Base-by-base conservation (phyloP, 37 sponge, comb jelly and placozoan species). In the Cladorhizidae sp. region DNA sequence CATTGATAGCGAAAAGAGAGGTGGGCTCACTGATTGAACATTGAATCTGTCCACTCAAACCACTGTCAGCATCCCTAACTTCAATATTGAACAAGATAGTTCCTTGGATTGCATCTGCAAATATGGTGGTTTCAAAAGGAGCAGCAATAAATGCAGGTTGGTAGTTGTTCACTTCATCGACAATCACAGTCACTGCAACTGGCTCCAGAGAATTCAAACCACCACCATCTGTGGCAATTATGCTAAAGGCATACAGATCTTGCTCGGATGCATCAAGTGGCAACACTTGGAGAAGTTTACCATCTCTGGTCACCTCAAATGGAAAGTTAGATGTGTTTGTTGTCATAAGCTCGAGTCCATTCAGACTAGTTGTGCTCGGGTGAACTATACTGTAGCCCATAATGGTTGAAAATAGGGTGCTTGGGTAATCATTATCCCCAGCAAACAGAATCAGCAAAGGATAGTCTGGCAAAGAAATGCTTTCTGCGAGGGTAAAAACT, bases 151-250 rank as follows among this genome's bases (percentile, higher is more conserved):
- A 83, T 32, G 43, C 45, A 40, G 89, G 89, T 31, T 68, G 64
- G 64, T 57, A 89, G 43, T 89, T 69, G 52, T 89, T 89, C 3
- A 39, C 38, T 15, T 89, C 85, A 33, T 52, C 38, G 9, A 89
- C 76, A 31, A 29, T 23, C 29, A 89, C 62, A 3, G 64, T 78
- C n/a, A 89, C 70, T n/a, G 80, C 84, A 11, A 83, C 62, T 29
- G 85, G 64, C 61, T 70, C 54, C 1, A 62, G 62, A 22, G 85
- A 71, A 22, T 21, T 70, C 36, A 86, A 51, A 32, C 86, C 86
- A 36, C 87, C 84, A 71, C 82, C 83, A 83, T 91, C 92, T 28
- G 55, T 52, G 33, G 92, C 92, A 38, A 79, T 71, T 11, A 91
- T 50, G 51, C 51, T 59, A 58, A 91, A 86, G 3, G 67, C 76